These are phyloP conservation scores for Eulimnadia texana DNA, from an alignment of 1,140 invertebrate genomes.

Conservation along the genomic window DNA sequence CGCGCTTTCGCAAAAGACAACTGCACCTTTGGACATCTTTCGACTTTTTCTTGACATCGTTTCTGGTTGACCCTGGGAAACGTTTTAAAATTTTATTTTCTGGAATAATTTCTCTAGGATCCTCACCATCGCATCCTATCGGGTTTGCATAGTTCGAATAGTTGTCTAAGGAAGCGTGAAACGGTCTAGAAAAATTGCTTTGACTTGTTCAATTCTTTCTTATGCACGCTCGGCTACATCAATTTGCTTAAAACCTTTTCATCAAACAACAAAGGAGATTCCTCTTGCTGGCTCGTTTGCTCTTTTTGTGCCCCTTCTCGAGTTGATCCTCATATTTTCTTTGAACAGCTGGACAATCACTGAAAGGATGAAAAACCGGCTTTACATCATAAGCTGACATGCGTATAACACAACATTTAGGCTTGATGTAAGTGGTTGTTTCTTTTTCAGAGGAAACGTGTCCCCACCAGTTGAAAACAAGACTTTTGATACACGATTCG, in stretches of 20 bases:
- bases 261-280: not conserved
- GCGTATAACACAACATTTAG: not conserved
- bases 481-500: not conserved
- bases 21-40: not conserved
- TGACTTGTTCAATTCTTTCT: not conserved
- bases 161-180: not conserved
- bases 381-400: not conserved
- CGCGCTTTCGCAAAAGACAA: not conserved
- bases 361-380: not conserved
- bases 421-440: not conserved
- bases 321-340: not conserved
- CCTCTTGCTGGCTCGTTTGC: not conserved
- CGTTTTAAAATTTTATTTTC: too few species aligned
- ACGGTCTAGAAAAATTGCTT: not conserved
- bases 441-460: not conserved
- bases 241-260: not conserved
- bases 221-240: not conserved
- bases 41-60: not conserved
- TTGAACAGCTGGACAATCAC: not conserved
- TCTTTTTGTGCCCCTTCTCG: not conserved
- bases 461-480: too few species aligned
- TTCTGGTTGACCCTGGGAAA: too few species aligned
- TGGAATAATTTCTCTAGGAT: too few species aligned
- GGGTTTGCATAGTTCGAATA: not conserved
- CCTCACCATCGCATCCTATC: not conserved